Evolutionary conservation across 1,140 invertebrate genomes (phyloP).

Genomic region (Meloidogyne exigua): DNA sequence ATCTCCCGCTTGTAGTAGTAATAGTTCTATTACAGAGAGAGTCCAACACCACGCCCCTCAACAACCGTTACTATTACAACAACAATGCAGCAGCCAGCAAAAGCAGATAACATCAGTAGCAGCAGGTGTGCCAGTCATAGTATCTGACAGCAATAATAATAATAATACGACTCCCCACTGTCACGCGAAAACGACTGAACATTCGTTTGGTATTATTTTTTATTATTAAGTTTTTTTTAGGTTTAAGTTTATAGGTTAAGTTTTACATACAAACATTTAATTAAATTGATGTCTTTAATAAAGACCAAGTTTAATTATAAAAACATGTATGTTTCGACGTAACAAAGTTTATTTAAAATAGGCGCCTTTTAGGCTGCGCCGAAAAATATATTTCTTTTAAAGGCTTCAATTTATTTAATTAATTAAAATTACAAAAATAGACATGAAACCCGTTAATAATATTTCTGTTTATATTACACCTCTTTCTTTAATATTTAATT

Average conservation of each 20-base stretch:
- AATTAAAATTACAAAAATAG: constrained; percentile 3
- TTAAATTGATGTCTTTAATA: background rate
- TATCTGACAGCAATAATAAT: background rate
- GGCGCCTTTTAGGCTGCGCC: no score
- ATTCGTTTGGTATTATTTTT: background rate
- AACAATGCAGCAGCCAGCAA: background rate
- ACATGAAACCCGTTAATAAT: background rate
- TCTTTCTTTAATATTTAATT: background rate
- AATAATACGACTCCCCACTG: background rate
- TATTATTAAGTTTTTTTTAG: background rate
- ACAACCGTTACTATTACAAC: background rate
- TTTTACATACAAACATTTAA: no score
- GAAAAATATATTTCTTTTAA: no score
- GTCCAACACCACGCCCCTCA: background rate
- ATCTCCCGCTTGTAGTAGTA: background rate
- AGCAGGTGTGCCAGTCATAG: background rate
- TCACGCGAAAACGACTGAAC: background rate
- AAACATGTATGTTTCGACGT: background rate
- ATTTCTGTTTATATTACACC: background rate
- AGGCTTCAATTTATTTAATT: no score
- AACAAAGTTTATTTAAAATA: background rate
- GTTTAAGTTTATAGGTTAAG: background rate
- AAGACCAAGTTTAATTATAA: background rate
- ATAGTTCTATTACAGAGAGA: background rate
- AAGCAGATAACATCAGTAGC: no score